Conservation (phyloP, 2,113 vertebrate genomes). For the Silurus glanis region DNA sequence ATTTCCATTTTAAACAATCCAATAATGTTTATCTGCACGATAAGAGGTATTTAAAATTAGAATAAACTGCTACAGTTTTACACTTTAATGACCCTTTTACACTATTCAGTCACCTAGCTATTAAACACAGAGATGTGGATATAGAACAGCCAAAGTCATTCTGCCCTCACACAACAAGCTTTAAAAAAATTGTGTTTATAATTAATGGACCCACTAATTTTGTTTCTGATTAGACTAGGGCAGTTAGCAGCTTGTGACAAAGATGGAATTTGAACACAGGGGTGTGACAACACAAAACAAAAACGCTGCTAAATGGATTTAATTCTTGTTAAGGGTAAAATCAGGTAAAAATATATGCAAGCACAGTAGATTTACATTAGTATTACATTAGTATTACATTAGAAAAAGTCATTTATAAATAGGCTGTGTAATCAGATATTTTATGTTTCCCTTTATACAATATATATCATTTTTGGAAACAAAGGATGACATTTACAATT, state of each 20-base stretch:
- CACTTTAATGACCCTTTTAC: background rate
- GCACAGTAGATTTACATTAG: background rate
- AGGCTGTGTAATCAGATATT: background rate
- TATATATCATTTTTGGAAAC: background rate
- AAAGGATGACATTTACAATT: background rate
- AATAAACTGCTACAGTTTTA: background rate
- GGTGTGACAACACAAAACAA: background rate
- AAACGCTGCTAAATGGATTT: background rate
- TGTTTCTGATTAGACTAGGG: constrained; percentile 5
- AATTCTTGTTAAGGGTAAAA: background rate
- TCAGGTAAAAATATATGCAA: background rate
- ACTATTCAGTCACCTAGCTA: background rate
- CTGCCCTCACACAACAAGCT: background rate
- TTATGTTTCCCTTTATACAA: background rate
- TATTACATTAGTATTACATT: background rate
- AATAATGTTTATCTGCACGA: background rate
- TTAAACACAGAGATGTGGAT: background rate
- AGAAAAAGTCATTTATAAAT: background rate
- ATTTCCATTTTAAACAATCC: too few species aligned
- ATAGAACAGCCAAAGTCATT: background rate
- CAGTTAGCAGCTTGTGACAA: background rate
- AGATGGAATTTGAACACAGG: constrained; percentile 8
- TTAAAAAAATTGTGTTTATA: background rate
- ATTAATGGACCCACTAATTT: constrained; percentile 16
- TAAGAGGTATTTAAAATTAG: background rate